Conservation (phyloP, 2,888 invertebrate genomes). For the Ophonus ardosiacus region DNA sequence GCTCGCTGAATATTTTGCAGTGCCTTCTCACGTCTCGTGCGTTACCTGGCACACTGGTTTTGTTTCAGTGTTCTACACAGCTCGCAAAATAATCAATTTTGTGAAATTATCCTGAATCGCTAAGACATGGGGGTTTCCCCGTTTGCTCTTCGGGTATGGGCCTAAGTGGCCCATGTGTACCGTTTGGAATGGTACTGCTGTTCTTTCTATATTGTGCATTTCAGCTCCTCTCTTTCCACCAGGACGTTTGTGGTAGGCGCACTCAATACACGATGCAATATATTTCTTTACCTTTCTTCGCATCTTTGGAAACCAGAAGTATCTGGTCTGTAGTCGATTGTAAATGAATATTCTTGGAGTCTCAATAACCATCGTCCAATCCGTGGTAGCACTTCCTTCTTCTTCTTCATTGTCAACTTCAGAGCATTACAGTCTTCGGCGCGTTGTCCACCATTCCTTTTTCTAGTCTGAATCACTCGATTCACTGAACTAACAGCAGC, state of each 20-base stretch:
- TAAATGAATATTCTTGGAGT: slow-evolving; percentile 34
- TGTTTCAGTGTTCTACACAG: slow-evolving; percentile 47
- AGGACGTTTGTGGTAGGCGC: slow-evolving; percentile 58
- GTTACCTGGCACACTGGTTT: slow-evolving; percentile 26
- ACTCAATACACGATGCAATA: slow-evolving; percentile 65
- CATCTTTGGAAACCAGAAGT: slow-evolving; percentile 66
- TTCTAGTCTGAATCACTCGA: no score
- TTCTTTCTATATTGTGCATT: slow-evolving; percentile 66
- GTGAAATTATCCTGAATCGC: slow-evolving; percentile 49
- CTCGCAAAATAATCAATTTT: slow-evolving; percentile 38
- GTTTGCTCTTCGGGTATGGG: slow-evolving; percentile 31
- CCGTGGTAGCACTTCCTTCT: slow-evolving; percentile 25
- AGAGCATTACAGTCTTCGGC: slow-evolving; percentile 50
- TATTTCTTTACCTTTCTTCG: slow-evolving; percentile 64
- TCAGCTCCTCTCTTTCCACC: slow-evolving; percentile 64
- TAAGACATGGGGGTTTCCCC: slow-evolving; percentile 22
- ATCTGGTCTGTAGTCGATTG: slow-evolving; percentile 6
- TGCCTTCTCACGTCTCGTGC: slow-evolving; percentile 15
- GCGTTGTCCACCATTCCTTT: no score
- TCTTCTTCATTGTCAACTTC: slow-evolving; percentile 24
- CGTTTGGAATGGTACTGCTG: slow-evolving; percentile 63
- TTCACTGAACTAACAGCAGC: no score
- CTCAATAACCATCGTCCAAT: slow-evolving; percentile 26
- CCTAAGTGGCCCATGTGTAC: slow-evolving; percentile 49
- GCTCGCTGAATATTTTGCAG: slow-evolving; percentile 24